Evolutionary conservation across 2,888 invertebrate species (phyloP).

Genomic region (Trissonchulus latispiculum): DNA sequence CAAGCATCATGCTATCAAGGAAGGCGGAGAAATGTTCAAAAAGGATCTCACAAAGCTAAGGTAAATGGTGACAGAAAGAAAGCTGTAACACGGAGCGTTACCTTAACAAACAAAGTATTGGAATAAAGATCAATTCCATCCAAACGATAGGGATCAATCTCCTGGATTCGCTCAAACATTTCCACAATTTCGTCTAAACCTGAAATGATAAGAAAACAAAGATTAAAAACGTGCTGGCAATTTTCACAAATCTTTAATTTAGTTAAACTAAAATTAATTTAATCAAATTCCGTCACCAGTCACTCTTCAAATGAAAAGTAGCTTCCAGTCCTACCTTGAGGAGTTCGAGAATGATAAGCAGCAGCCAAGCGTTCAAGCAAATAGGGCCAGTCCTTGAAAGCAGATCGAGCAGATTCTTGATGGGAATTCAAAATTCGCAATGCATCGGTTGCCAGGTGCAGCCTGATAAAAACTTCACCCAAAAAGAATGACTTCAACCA

Average conservation of each 20-base stretch:
- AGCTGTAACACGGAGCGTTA: too few species aligned
- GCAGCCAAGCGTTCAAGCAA: constrained; percentile 82
- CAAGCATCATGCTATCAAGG: not conserved
- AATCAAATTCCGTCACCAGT: too few species aligned
- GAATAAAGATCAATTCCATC: constrained; percentile 95
- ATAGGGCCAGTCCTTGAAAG: constrained; percentile 77
- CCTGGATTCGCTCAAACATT: constrained; percentile 65
- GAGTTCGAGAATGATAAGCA: constrained; percentile 59
- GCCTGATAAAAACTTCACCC: constrained; percentile 75
- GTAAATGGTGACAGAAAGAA: too few species aligned
- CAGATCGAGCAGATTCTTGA: constrained; percentile 51
- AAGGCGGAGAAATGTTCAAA: not conserved
- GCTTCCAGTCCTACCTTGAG: constrained; percentile 5
- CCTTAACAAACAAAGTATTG: constrained; percentile 80
- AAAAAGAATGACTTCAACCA: constrained; percentile 91
- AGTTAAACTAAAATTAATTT: too few species aligned
- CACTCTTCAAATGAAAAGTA: too few species aligned
- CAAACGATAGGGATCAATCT: constrained; percentile 77
- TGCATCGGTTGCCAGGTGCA: constrained; percentile 79
- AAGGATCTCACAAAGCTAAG: constrained; percentile 23
- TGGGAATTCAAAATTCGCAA: constrained; percentile 68
- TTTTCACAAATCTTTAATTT: too few species aligned
- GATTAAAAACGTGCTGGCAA: too few species aligned
- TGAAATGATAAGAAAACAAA: constrained; percentile 19
- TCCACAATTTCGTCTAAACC: constrained; percentile 35